Evolutionary conservation across 2,888 invertebrate species (phyloP), one percentile per base, ranked within the genome.

Genomic region (Dryobotodes eremita): DNA sequence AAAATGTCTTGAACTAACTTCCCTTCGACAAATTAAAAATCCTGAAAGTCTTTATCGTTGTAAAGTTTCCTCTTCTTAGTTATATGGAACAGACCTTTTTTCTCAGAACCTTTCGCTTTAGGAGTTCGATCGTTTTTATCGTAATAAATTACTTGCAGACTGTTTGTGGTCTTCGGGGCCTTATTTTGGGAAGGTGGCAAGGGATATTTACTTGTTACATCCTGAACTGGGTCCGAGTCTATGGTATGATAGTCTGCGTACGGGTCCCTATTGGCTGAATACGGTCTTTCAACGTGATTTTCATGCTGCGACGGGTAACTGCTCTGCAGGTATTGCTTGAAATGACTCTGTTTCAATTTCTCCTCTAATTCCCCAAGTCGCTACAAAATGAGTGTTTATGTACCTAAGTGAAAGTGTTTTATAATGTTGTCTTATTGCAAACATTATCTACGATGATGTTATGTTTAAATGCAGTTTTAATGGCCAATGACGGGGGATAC

Each of bases 21-120:
- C 2, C 0, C 2, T 11, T 57, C 20, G 6, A 26, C 75, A 72
- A 82, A 65, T 92, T 93, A 95, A 87, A 94, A 94, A 88, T 95
- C 94, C 86, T 94, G 93, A 85, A 95, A 95, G 76, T 95, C 95
- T 88, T 96, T 96, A 23, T 95, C 95, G 78, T 91, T 95, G 82
- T 95, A 97, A 8, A 97, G 92, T 89, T 97, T 97, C 83, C 97
- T 93, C 87, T 96, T 97, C 90, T 96, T 97, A 4, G 93, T 93
- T 68, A 96, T 95, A 79, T 94, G 95, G 82, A 96, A 97, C 36
- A 92, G 92, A 20, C 94, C 94, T 88, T 95, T 96, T 85, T 95
- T 95, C 8, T 96, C 95, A 0, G 88, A 80, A 74, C 77, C 85
- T 71, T 91, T 92, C 7, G 82, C 50, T 42, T 84, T 88, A 17